Conservation (phyloP, 2,797 vertebrate genomes). For the Tokudaia tokunoshimensis region DNA sequence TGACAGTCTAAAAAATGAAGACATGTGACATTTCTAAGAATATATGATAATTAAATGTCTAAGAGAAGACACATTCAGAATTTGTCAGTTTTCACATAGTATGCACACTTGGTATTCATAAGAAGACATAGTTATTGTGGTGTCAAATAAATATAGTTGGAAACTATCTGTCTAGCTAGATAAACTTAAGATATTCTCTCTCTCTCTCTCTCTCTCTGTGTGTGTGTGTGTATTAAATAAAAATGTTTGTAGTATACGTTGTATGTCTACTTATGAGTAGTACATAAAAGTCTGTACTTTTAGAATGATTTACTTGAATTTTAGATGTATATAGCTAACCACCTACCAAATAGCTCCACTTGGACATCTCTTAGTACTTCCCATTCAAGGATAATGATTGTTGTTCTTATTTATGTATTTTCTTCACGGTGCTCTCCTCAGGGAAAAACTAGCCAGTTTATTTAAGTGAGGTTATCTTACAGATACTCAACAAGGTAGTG, state of each 20-base stretch:
- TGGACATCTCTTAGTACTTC: neutral
- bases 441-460: neutral
- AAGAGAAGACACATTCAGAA: slow-evolving; percentile 57
- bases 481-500: slow-evolving; percentile 1
- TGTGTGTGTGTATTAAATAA: neutral
- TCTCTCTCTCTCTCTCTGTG: no score
- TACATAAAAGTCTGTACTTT: slow-evolving; percentile 33
- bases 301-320: slow-evolving; percentile 52
- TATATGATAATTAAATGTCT: slow-evolving; percentile 62
- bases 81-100: slow-evolving; percentile 68
- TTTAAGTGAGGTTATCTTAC: slow-evolving; percentile 7
- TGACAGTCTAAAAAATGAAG: slow-evolving; percentile 20
- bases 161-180: neutral
- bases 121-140: slow-evolving; percentile 60
- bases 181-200: neutral
- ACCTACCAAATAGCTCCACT: neutral
- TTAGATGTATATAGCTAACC: neutral
- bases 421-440: neutral
- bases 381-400: neutral
- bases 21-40: slow-evolving; percentile 62
- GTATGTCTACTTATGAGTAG: neutral
- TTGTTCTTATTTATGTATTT: slow-evolving; percentile 15
- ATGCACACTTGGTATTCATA: slow-evolving; percentile 21
- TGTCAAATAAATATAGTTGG: neutral
- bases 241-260: neutral